Base-by-base conservation (phyloP, 2,113 vertebrate species). In the Collichthys lucidus region DNA sequence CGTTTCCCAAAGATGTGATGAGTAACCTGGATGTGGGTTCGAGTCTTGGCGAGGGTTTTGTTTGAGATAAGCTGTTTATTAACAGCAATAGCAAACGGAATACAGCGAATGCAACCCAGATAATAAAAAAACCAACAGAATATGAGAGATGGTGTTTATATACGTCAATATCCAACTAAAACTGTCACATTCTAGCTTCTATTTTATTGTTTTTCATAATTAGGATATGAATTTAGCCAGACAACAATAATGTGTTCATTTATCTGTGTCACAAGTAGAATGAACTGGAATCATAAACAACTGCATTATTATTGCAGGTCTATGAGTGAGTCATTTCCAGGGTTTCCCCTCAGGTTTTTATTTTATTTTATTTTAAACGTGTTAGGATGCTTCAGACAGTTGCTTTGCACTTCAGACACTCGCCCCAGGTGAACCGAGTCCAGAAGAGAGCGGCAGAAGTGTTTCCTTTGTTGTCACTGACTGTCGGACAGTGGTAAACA, bases 181-280 rank as follows among this genome's bases (percentile, higher is more conserved):
- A 53, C 12, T 5, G 24, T 47, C 20, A 46, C 7, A 68, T 67
- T 29, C 15, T 14, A 49, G 19, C n/a, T 72, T 66, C 74, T 12
- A 59, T 72, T 83, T 86, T 72, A 75, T 17, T 16, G 55, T 74
- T 60, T 17, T 59, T 72, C 65, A 72, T 81, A 59, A 74, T 50
- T 77, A 20, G 22, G 59, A 60, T 35, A 56, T 55, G 40, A 19
- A 60, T 75, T 82, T 40, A 64, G n/a, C 4, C 52, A 59, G 22
- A 29, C 11, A 16, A n/a, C 19, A 59, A 67, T 6, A 3, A 42
- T 40, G 57, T 52, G 14, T 44, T 40, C 1, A 4, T n/a, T 52
- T 31, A 62, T 67, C 29, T 29, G 1, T 19, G 68, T 20, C 29
- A n/a, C n/a, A n/a, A n/a, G n/a, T n/a, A n/a, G n/a, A n/a, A n/a